Base-by-base conservation (phyloP, 2,888 invertebrate species). In the Macroteleia sp. region DNA sequence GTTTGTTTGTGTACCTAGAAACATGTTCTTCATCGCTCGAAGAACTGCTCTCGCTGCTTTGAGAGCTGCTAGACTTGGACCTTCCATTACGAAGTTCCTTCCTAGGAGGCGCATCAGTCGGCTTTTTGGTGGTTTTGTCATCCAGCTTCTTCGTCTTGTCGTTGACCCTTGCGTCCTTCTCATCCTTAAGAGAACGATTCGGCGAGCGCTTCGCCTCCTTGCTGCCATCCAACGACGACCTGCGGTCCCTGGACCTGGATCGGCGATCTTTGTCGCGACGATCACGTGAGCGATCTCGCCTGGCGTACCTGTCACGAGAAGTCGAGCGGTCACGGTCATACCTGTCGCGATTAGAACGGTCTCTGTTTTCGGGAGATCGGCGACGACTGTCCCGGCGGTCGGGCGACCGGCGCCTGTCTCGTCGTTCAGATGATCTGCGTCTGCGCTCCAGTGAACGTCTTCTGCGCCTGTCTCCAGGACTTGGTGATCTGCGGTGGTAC, bases 251-350 rank as follows among this genome's bases (percentile, higher is more conserved):
- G 1, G 92, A 92, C 62, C 89, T 88, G 57, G 92, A 91, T 77
- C 92, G 90, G 83, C 67, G 92, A 91, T 79, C 92, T 48, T 67
- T 92, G 91, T 78, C 92, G 46, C 76, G 59, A 8, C 93, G 93
- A 20, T 92, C 92, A 48, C 90, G 88, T 57, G 89, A 89, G 61
- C 89, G 88, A 52, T 90, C 89, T 36, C 88, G 86, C 50, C 88
- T 86, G 82, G 81, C 86, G 57, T 89, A 91, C 81, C 91, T 88
- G 81, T 91, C 91, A 44, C 91, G 90, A 50, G 91, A 91, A 39
- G 86, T 85, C 30, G 91, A 91, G 82, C 90, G 87, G 80, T 91
- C 90, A 0, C 73, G 73, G 10, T 77, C 71, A 10, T 67, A 77
- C 44, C 54, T 52, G 81, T 89, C 89, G 84, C 89, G 89, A 83